phyloP scores from a whole-genome alignment of 2,113 vertebrate genomes.

The Bostrychus sinensis region DNA sequence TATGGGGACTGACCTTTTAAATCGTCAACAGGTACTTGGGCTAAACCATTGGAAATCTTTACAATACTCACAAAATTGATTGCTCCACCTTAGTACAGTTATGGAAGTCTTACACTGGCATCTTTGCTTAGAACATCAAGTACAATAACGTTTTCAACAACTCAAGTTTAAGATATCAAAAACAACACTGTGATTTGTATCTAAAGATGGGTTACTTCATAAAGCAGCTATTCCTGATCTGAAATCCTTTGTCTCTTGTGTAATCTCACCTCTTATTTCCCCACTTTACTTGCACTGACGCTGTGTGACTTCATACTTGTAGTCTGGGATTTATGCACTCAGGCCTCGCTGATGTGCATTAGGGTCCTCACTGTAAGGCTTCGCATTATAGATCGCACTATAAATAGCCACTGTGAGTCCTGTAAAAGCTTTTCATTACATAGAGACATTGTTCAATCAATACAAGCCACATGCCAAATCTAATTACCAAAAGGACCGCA shows the following conservation, averaged over 20 bases:
- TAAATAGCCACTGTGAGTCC: slow-evolving; percentile 60
- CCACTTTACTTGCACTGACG: slow-evolving; percentile 7
- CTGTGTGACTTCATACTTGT: slow-evolving; percentile 49
- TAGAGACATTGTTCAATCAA: slow-evolving; percentile 66
- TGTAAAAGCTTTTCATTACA: slow-evolving; percentile 80
- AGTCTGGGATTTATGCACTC: slow-evolving; percentile 55
- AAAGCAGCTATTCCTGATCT: slow-evolving; percentile 21
- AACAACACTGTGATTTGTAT: too few relatives aligned
- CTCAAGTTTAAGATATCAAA: too few relatives aligned
- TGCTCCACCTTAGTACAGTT: too few relatives aligned
- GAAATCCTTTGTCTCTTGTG: slow-evolving; percentile 34
- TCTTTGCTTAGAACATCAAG: too few relatives aligned
- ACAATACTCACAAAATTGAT: too few relatives aligned
- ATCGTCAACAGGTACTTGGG: too few relatives aligned
- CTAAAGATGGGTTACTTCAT: slow-evolving; percentile 50
- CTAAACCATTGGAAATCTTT: too few relatives aligned
- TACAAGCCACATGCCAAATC: slow-evolving; percentile 52
- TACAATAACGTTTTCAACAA: too few relatives aligned
- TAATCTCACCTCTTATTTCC: slow-evolving; percentile 16
- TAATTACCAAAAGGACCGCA: slow-evolving; percentile 54
- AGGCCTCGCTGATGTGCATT: slow-evolving; percentile 49
- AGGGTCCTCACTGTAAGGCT: slow-evolving; percentile 33
- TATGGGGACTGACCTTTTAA: too few relatives aligned
- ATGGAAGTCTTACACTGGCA: too few relatives aligned
- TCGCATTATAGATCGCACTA: slow-evolving; percentile 64